Percentiles rank a stretch among this genome's conserved stretches.
These are phyloP conservation scores for Martes martes DNA, from an alignment of 2,113 vertebrate genomes.

Conservation along the genomic window DNA sequence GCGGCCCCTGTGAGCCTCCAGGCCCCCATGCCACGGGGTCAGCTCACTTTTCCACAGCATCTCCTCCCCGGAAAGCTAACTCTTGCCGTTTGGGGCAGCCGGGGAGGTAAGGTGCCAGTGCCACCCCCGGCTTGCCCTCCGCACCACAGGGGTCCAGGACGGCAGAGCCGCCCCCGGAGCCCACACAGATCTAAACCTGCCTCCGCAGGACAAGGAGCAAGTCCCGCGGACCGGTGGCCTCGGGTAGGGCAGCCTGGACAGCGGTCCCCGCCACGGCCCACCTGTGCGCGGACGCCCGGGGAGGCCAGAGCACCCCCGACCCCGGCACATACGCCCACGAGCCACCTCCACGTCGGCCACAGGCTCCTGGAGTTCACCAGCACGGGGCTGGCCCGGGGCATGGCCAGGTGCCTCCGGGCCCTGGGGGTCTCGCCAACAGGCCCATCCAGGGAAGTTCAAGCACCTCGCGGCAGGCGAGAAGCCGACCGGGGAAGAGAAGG, in stretches of 20 bases:
- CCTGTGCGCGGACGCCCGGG: fast-evolving
- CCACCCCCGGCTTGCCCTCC: fast-evolving
- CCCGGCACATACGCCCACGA: fast-evolving
- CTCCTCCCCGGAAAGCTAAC: fast-evolving
- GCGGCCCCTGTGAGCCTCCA: not conserved
- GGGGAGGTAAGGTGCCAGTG: fast-evolving
- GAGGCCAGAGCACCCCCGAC: not conserved
- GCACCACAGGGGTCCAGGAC: not conserved
- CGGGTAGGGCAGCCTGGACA: fast-evolving
- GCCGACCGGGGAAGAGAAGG: fast-evolving
- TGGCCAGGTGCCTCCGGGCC: fast-evolving
- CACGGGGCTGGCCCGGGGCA: not conserved
- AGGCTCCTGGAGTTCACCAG: fast-evolving
- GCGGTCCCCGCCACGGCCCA: fast-evolving
- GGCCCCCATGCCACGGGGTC: not conserved
- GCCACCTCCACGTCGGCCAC: not conserved
- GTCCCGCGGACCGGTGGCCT: not conserved
- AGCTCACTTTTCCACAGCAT: not conserved
- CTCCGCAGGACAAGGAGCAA: not conserved
- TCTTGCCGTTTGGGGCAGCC: not conserved
- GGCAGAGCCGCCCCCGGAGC: not conserved
- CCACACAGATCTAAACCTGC: not conserved
- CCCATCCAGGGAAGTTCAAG: not conserved
- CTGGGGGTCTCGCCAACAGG: not conserved
- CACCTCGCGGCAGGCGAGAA: fast-evolving